Evolutionary conservation across 2,888 invertebrate species (phyloP), one percentile per base, ranked within the genome.

Genomic region (Aphidoletes aphidimyza): DNA sequence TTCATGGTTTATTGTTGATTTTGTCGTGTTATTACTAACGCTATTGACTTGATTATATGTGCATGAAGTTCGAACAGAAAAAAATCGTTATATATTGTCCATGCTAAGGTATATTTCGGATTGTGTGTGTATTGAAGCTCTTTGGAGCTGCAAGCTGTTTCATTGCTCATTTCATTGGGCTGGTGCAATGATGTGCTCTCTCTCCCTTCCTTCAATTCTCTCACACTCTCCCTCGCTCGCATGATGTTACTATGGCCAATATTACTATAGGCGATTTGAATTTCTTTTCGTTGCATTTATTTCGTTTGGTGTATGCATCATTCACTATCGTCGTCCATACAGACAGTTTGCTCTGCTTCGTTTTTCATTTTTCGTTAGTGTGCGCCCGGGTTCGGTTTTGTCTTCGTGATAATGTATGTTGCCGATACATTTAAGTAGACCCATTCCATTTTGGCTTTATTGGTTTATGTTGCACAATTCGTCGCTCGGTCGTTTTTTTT

Each of bases 41-140:
- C 78, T 81, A 81, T 81, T 81, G 81, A 81, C 37, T 81, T 81
- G 81, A 81, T 81, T 81, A 81, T 37, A 81, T 81, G 81, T 81
- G 81, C 37, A 37, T 37, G 78, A 26, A 11, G 30, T 17, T 2
- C 9, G 6, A 14, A 47, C 2, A 47, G 47, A 47, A 36, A 81
- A 81, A 81, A 81, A 81, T 81, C 19, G 37, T n/a, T 81, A 17
- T 78, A 30, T 69, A 69, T 69, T 37, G 36, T 81, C n/a, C n/a
- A n/a, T 81, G 81, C 81, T n/a, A 37, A 81, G 22, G 81, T 81
- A 22, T 81, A 81, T 81, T 81, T 37, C 2, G n/a, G n/a, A 81
- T n/a, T n/a, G n/a, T n/a, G n/a, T 0, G 6, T 37, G n/a, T n/a
- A 37, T 19, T n/a, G 11, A n/a, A 30, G 34, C n/a, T 19, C 39